These are phyloP conservation scores for Orthonyx spaldingii DNA, from an alignment of 2,113 vertebrate genomes.

Conservation along the genomic window DNA sequence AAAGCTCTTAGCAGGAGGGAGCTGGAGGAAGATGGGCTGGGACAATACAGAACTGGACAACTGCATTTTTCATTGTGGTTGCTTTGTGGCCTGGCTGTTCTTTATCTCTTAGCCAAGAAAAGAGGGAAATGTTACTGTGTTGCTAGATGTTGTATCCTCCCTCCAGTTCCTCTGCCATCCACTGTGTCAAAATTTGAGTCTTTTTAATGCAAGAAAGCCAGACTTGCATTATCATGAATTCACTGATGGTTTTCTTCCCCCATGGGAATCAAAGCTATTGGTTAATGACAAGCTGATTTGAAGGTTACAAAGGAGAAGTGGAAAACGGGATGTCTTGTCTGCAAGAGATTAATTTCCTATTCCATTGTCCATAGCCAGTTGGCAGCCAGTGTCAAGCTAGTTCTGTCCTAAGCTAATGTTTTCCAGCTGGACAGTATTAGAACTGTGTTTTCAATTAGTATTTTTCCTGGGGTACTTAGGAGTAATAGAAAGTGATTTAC, in stretches of 20 bases:
- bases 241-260: not conserved
- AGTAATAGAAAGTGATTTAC: constrained; percentile 41
- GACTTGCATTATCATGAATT: not conserved
- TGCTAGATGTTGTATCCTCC: not conserved
- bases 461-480: constrained; percentile 47
- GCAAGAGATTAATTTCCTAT: constrained; percentile 28
- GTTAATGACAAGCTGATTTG: constrained; percentile 1
- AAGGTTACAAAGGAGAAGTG: constrained; percentile 36
- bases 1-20: not conserved
- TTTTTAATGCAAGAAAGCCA: not conserved
- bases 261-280: not conserved
- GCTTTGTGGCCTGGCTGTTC: not conserved
- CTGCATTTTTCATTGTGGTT: not conserved
- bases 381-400: not conserved
- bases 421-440: constrained; percentile 51
- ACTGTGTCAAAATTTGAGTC: not conserved
- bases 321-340: constrained; percentile 33
- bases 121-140: not conserved
- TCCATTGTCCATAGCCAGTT: constrained; percentile 21
- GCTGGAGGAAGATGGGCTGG: not conserved
- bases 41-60: accelerated
- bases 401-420: constrained; percentile 28
- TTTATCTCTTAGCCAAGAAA: not conserved
- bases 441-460: constrained; percentile 50
- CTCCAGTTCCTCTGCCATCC: not conserved